Conservation (phyloP, 2,113 vertebrate genomes). For the Lepisosteus oculatus region DNA sequence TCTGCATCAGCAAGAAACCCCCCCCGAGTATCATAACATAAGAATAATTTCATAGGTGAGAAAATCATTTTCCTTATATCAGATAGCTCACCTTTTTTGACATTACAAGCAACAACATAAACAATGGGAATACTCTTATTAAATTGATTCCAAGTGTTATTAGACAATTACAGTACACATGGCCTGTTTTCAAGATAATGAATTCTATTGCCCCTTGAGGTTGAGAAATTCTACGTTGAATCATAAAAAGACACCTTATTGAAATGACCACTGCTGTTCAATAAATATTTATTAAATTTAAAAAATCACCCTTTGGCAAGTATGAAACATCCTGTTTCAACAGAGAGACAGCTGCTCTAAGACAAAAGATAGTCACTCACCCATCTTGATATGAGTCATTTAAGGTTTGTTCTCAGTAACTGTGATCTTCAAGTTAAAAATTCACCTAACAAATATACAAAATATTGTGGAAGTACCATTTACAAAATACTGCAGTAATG, state of each 20-base stretch:
- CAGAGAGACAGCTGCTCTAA: constrained; percentile 1
- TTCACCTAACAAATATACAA: too few species aligned
- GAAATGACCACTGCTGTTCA: constrained; percentile 28
- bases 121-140: constrained; percentile 24
- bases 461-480: too few species aligned
- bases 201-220: constrained; percentile 23
- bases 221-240: constrained; percentile 24
- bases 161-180: constrained; percentile 24
- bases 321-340: constrained; percentile 8
- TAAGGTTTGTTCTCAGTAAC: constrained; percentile 16
- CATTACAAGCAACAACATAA: constrained; percentile 26
- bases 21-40: not conserved
- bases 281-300: constrained; percentile 43
- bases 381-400: not conserved
- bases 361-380: not conserved
- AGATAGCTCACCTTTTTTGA: constrained; percentile 26
- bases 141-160: constrained; percentile 30
- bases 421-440: too few species aligned
- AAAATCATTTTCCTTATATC: constrained; percentile 7
- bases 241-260: constrained; percentile 20
- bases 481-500: too few species aligned
- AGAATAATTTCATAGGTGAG: constrained; percentile 14
- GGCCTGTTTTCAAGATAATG: constrained; percentile 23
- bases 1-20: not conserved
- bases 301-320: constrained; percentile 12